A percentile compares a stretch with the other conserved stretches of the same genome.
Evolutionary conservation across 2,797 vertebrate genomes (phyloP).

Genomic region (Cacajao melanocephalus): DNA sequence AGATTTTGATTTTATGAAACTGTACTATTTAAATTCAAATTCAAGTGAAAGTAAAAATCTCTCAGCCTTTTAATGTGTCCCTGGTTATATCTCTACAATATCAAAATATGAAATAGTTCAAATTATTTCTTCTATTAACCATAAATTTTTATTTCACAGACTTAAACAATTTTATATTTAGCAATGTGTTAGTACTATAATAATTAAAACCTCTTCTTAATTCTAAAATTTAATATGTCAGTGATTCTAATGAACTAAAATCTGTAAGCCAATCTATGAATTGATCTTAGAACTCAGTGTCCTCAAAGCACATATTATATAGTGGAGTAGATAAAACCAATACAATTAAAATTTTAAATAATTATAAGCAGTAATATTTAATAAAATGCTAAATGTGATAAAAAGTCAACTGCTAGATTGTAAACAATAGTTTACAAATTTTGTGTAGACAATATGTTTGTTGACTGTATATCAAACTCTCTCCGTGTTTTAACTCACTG

Average conservation of each 20-base stretch:
- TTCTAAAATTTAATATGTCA: background rate
- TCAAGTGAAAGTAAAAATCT: background rate
- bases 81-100: background rate
- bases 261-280: background rate
- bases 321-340: background rate
- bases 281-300: background rate
- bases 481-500: background rate
- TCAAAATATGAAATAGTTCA: background rate
- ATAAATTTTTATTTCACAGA: background rate
- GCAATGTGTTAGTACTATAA: background rate
- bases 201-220: background rate
- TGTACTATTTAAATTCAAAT: background rate
- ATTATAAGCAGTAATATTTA: background rate
- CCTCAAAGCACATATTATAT: background rate
- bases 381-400: background rate
- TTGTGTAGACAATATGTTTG: background rate
- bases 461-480: background rate
- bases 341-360: background rate
- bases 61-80: background rate
- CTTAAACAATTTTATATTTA: background rate
- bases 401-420: background rate
- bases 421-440: background rate
- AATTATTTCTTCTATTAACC: background rate
- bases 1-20: background rate
- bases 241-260: background rate